Conservation (phyloP, 2,797 vertebrate species). For the Centropyge bicolor region DNA sequence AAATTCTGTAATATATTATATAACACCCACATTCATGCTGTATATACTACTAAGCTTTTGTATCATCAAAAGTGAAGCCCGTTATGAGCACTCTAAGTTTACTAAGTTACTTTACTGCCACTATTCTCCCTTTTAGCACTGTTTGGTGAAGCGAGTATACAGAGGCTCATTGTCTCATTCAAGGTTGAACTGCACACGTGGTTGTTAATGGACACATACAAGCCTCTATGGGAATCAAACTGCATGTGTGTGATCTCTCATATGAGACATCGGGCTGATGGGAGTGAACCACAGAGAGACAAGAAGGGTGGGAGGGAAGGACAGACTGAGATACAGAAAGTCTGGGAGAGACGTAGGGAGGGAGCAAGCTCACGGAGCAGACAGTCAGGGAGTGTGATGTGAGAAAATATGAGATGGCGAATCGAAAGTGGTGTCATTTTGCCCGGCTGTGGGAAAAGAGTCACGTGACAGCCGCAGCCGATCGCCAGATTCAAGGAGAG, state of each 20-base stretch:
- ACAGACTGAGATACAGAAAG: constrained; percentile 39
- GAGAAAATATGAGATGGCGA: constrained; percentile 54
- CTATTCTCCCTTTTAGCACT: not conserved
- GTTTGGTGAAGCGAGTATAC: constrained; percentile 7
- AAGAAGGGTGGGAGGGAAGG: constrained; percentile 31
- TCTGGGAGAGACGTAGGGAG: constrained; percentile 50
- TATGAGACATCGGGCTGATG: constrained; percentile 27
- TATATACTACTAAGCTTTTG: not conserved
- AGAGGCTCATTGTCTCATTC: constrained; percentile 36
- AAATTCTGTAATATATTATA: not conserved
- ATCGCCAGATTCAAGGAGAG: constrained; percentile 30
- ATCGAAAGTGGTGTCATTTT: constrained; percentile 39
- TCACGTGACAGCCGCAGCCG: constrained; percentile 44
- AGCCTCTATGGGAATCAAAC: constrained; percentile 29
- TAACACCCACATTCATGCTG: not conserved
- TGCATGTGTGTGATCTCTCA: constrained; percentile 16
- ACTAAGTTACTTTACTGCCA: not conserved
- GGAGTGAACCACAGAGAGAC: constrained; percentile 53
- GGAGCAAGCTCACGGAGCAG: constrained; percentile 27
- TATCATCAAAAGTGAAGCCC: too few relatives aligned
- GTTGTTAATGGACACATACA: constrained; percentile 28
- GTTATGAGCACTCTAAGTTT: too few relatives aligned
- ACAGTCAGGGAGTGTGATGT: constrained; percentile 49
- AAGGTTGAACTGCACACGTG: constrained; percentile 41
- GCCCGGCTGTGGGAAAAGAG: constrained; percentile 51